These are phyloP conservation scores for Tauraco erythrolophus DNA, from an alignment of 2,113 vertebrate genomes.

Conservation along the genomic window DNA sequence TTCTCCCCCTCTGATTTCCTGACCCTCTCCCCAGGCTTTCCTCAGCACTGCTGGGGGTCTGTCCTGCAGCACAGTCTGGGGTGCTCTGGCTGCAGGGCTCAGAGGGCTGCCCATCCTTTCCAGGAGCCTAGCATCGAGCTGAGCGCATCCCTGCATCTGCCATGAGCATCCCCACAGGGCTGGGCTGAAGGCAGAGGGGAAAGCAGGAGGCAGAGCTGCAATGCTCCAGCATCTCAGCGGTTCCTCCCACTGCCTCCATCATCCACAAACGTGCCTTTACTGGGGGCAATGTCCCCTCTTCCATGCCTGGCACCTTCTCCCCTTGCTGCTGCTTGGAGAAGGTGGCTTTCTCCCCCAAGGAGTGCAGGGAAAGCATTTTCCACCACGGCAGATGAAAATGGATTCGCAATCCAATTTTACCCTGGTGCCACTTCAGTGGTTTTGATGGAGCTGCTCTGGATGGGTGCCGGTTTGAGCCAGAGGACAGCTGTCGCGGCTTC, in stretches of 20 bases:
- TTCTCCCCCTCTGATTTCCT: background rate
- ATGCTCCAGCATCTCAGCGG: background rate
- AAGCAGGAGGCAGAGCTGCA: background rate
- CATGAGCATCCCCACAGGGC: background rate
- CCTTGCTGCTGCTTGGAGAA: background rate
- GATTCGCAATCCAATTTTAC: slow-evolving; percentile 59
- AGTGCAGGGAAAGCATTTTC: slow-evolving; percentile 6
- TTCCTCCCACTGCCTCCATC: background rate
- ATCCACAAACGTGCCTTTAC: background rate
- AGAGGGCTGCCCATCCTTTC: background rate
- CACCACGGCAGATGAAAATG: background rate
- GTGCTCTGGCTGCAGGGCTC: accelerated
- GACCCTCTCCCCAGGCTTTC: background rate
- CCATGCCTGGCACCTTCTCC: background rate
- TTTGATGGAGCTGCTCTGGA: slow-evolving; percentile 60
- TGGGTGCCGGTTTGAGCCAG: slow-evolving; percentile 53
- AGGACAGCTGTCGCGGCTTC: slow-evolving; percentile 49
- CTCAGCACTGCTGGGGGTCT: background rate
- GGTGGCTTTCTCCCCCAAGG: background rate
- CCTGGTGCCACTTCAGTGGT: slow-evolving; percentile 52
- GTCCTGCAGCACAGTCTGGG: background rate
- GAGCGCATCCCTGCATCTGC: background rate
- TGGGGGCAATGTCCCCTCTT: background rate
- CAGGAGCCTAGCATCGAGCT: accelerated
- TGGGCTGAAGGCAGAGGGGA: background rate